Percentiles rank a stretch among this genome's conserved stretches.
Evolutionary conservation across 2,888 invertebrate species (phyloP).

Genomic region (Siphlonurus alternatus): DNA sequence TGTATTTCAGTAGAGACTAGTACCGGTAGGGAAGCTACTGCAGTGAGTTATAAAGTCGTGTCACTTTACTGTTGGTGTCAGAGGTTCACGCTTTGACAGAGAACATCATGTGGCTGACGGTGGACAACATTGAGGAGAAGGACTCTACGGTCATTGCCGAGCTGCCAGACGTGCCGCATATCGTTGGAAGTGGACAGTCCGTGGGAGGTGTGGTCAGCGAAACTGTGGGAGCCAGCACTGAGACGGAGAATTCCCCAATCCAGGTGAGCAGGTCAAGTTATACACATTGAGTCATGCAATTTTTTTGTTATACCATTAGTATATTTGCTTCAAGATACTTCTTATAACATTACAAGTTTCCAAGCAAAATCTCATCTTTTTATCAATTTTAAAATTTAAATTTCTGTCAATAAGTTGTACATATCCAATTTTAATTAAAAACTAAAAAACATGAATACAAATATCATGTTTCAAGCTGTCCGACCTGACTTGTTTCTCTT

Average conservation of each 20-base stretch:
- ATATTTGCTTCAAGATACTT: background rate
- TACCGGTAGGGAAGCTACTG: too few relatives aligned
- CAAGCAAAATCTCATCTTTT: background rate
- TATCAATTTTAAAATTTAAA: background rate
- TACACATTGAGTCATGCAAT: background rate
- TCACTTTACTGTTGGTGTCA: too few relatives aligned
- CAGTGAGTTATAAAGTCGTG: too few relatives aligned
- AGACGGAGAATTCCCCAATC: constrained; percentile 35
- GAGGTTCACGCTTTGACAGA: too few relatives aligned
- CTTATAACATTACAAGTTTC: background rate
- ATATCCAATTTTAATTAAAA: too few relatives aligned
- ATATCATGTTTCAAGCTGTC: background rate
- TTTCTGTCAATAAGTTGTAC: too few relatives aligned
- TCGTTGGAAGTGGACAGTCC: constrained; percentile 87
- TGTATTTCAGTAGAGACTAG: too few relatives aligned
- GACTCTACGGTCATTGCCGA: constrained; percentile 61
- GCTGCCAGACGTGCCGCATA: constrained; percentile 68
- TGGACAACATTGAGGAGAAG: constrained; percentile 73
- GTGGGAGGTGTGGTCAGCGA: constrained; percentile 93
- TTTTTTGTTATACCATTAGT: background rate
- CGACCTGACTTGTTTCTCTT: background rate
- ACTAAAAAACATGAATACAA: too few relatives aligned
- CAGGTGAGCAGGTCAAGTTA: constrained; percentile 20
- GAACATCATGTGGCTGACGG: constrained; percentile 91
- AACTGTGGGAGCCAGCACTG: constrained; percentile 61